Percentiles rank a stretch among this genome's conserved stretches.
Evolutionary conservation across 2,888 invertebrate genomes (phyloP).

Genomic region (Epirrhoe tristata): DNA sequence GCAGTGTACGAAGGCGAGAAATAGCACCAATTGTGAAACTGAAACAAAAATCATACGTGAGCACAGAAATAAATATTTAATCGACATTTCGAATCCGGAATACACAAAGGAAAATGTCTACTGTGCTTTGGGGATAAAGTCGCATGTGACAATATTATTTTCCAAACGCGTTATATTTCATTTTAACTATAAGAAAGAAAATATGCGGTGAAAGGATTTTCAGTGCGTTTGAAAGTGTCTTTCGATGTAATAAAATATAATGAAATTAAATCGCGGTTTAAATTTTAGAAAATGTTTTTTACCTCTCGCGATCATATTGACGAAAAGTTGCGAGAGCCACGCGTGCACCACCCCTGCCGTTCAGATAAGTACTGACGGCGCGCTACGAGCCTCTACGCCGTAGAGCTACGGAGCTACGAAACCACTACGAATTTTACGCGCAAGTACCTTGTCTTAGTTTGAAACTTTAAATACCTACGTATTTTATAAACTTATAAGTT

Average conservation of each 20-base stretch:
- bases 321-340: conserved; percentile 59
- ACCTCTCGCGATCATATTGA: conserved; percentile 76
- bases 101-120: too few relatives aligned
- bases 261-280: conserved; percentile 17
- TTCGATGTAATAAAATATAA: too few relatives aligned
- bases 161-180: too few relatives aligned
- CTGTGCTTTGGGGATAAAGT: too few relatives aligned
- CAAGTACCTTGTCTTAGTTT: neutral
- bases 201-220: too few relatives aligned
- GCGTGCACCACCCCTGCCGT: conserved; percentile 63
- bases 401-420: conserved; percentile 29
- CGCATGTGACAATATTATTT: too few relatives aligned
- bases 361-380: conserved; percentile 57
- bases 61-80: conserved; percentile 6
- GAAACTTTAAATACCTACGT: neutral
- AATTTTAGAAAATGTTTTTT: conserved; percentile 39
- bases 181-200: too few relatives aligned
- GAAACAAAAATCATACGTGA: conserved; percentile 56
- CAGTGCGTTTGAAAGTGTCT: too few relatives aligned
- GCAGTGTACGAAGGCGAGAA: conserved; percentile 64
- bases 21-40: conserved; percentile 73
- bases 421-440: conserved; percentile 12
- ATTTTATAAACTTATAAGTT: neutral
- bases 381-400: conserved; percentile 14
- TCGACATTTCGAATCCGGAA: too few relatives aligned